A percentile compares a stretch with the other conserved stretches of the same genome.
Conservation (phyloP, 2,113 vertebrate species). For the Gadus macrocephalus region DNA sequence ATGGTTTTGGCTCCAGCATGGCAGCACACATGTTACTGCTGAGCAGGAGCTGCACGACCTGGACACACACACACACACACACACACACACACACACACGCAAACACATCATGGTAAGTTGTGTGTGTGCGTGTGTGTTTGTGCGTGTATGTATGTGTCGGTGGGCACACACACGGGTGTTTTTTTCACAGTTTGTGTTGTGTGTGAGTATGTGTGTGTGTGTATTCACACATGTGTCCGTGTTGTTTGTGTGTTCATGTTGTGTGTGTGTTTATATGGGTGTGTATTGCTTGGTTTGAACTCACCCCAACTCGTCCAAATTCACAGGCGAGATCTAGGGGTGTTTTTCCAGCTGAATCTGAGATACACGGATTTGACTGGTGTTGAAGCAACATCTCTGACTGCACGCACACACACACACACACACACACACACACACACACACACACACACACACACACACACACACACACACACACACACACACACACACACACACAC, state of each 20-base stretch:
- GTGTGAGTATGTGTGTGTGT: background rate
- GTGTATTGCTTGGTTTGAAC: background rate
- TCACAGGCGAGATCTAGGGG: slow-evolving; percentile 96
- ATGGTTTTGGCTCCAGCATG: slow-evolving; percentile 90
- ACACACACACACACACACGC: slow-evolving; percentile 7
- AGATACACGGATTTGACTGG: slow-evolving; percentile 97
- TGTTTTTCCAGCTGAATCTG: slow-evolving; percentile 91
- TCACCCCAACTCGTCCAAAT: slow-evolving; percentile 93
- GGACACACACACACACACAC: slow-evolving; percentile 26
- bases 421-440: slow-evolving; percentile 23
- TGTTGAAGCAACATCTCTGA: slow-evolving; percentile 81
- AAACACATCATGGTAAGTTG: background rate
- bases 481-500: slow-evolving; percentile 16
- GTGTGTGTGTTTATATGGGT: background rate
- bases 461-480: slow-evolving; percentile 25
- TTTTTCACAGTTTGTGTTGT: background rate
- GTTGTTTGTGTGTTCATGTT: slow-evolving; percentile 1
- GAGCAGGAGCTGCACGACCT: slow-evolving; percentile 95
- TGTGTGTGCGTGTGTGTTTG: background rate
- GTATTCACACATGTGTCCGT: no score
- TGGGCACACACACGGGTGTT: no score
- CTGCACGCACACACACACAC: slow-evolving; percentile 31
- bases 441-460: slow-evolving; percentile 6
- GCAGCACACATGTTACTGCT: slow-evolving; percentile 97
- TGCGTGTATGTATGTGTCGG: background rate